Percentiles rank a stretch among this genome's conserved stretches.
phyloP scores from a whole-genome alignment of 2,888 invertebrate species.

The Orchesella flavescens region DNA sequence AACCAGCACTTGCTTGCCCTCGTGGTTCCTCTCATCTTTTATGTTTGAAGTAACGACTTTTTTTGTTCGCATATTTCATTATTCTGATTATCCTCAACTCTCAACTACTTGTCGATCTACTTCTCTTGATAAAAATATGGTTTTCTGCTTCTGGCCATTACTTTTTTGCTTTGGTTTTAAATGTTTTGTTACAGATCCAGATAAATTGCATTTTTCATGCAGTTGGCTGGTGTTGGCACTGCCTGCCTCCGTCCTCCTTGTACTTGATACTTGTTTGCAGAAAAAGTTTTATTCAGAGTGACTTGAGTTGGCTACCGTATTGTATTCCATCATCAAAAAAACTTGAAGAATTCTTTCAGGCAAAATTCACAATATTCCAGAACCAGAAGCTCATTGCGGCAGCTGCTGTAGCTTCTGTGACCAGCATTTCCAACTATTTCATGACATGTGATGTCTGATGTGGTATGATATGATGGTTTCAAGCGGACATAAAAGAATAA shows the following conservation, averaged over 20 bases:
- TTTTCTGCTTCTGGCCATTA: constrained; percentile 21
- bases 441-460: constrained; percentile 14
- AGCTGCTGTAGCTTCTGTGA: constrained; percentile 32
- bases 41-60: constrained; percentile 35
- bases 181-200: constrained; percentile 21
- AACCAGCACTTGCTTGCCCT: background rate
- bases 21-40: background rate
- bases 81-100: constrained; percentile 30
- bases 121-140: constrained; percentile 30
- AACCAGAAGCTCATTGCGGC: constrained; percentile 22
- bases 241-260: no score
- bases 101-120: constrained; percentile 61
- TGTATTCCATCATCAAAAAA: background rate
- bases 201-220: constrained; percentile 19
- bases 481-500: constrained; percentile 6
- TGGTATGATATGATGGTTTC: background rate
- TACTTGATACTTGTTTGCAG: constrained; percentile 11
- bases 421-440: constrained; percentile 7
- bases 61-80: constrained; percentile 39
- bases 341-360: constrained; percentile 16
- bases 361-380: constrained; percentile 23
- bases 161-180: background rate
- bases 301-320: constrained; percentile 32
- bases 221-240: no score
- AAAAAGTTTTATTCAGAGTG: constrained; percentile 11